Evolutionary conservation across 2,113 vertebrate genomes (phyloP), one percentile per base, ranked within the genome.

Genomic region (Syrmaticus mikado): DNA sequence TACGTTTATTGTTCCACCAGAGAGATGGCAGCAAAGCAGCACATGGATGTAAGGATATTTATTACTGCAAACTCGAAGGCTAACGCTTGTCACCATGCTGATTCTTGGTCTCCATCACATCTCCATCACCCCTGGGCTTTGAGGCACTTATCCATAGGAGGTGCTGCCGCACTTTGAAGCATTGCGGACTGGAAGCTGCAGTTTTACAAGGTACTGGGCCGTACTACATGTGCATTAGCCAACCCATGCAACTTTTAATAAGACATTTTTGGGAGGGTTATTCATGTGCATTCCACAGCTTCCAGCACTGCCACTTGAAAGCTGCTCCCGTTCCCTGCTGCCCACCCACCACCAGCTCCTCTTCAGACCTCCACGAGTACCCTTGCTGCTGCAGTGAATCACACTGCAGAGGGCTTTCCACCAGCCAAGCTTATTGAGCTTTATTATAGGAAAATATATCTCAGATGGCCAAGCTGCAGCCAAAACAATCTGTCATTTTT

Each of bases 401-500:
- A 95, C 7, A 16, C 5, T 57, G 53, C 87, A n/a, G 78, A 95
- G 95, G 84, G 66, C 82, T 97, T 95, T 97, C 87, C 93, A 94
- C 92, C 74, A 89, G 60, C 95, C 93, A 91, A 20, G 36, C 97
- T 98, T 97, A 97, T 96, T 92, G 96, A 96, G 94, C 93, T 90
- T 83, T 95, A 41, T 97, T 94, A 88, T 36, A 93, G 85, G 77
- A 96, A 96, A 95, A 95, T 96, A 75, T 50, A 95, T 91, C 90
- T 97, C 96, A 96, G 94, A 91, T 94, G 96, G 88, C 81, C 86
- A 84, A 77, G 38, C 66, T 89, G 96, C 96, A 97, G 97, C 87
- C 91, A 95, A 91, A 97, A 96, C 93, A 91, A 94, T 97, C 94
- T 96, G 96, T 98, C 97, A 97, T 97, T 98, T 98, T 98, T 98